These are phyloP conservation scores for Rhinichthys klamathensis DNA, from an alignment of 2,113 vertebrate species.

Conservation along the genomic window DNA sequence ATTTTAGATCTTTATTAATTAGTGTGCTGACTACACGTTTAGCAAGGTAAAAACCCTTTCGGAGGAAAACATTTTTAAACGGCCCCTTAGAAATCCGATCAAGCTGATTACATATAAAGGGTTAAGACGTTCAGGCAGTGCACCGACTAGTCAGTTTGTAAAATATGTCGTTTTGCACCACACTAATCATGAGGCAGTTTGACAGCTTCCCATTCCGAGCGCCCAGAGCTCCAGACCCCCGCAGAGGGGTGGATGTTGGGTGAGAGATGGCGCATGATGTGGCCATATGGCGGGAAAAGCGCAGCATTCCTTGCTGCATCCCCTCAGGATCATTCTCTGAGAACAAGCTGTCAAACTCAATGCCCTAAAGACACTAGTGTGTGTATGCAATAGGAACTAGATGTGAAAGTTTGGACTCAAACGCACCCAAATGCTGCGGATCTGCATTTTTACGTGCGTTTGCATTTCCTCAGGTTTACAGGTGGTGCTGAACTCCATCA, in stretches of 20 bases:
- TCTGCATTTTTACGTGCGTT: neutral
- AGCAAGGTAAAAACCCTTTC: neutral
- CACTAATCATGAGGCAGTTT: slow-evolving; percentile 16
- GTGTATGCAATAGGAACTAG: neutral
- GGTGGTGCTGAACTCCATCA: slow-evolving; percentile 99
- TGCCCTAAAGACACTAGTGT: slow-evolving; percentile 47
- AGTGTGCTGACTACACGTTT: neutral
- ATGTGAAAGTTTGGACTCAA: slow-evolving; percentile 7
- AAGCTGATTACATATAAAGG: too few relatives aligned
- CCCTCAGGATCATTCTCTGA: slow-evolving; percentile 58
- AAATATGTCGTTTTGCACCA: neutral
- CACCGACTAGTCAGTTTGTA: neutral
- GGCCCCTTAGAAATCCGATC: too few relatives aligned
- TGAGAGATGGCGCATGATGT: slow-evolving; percentile 35
- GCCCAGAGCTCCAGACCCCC: neutral
- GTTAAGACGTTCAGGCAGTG: neutral
- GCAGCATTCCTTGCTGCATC: slow-evolving; percentile 27
- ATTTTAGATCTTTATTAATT: too few relatives aligned
- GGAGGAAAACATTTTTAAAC: too few relatives aligned
- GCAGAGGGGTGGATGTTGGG: neutral
- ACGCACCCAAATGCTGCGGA: neutral
- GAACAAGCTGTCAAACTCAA: slow-evolving; percentile 57
- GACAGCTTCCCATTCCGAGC: neutral
- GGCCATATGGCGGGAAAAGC: slow-evolving; percentile 60
- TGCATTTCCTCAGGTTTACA: slow-evolving; percentile 89